Percentiles rank a stretch among this genome's conserved stretches.
phyloP scores from a whole-genome alignment of 2,113 vertebrate genomes.

The Sapayoa aenigma region DNA sequence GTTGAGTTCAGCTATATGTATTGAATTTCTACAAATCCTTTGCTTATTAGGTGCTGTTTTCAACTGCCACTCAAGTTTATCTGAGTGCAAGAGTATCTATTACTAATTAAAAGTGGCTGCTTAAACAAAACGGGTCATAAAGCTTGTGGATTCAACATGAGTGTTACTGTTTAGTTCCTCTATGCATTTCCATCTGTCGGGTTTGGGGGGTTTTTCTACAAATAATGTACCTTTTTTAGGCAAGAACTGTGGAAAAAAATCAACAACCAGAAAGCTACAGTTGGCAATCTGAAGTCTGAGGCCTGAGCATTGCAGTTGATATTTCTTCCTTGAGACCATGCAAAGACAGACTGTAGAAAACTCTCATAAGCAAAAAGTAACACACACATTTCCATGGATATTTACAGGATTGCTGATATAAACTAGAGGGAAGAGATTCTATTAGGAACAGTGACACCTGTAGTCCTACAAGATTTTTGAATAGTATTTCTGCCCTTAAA shows the following conservation, averaged over 20 bases:
- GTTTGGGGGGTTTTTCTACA: conserved; percentile 27
- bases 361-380: conserved; percentile 33
- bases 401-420: conserved; percentile 18
- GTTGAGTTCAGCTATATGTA: conserved; percentile 72
- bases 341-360: not conserved
- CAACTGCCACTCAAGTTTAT: conserved; percentile 68
- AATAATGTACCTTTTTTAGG: conserved; percentile 49
- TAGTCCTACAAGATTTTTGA: conserved; percentile 44
- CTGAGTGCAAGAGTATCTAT: conserved; percentile 61
- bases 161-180: conserved; percentile 52
- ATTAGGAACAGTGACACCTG: conserved; percentile 55
- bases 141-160: conserved; percentile 55
- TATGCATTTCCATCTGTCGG: not conserved
- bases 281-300: not conserved
- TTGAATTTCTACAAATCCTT: conserved; percentile 73
- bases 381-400: conserved; percentile 24
- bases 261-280: conserved; percentile 6
- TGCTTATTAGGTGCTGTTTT: conserved; percentile 69
- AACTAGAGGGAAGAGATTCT: conserved; percentile 42
- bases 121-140: conserved; percentile 69
- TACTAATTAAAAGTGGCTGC: conserved; percentile 73
- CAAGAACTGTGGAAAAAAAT: conserved; percentile 17
- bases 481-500: conserved; percentile 48
- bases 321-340: not conserved
- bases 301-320: not conserved